phyloP scores from a whole-genome alignment of 2,797 vertebrate genomes.

The Glossophaga mutica region DNA sequence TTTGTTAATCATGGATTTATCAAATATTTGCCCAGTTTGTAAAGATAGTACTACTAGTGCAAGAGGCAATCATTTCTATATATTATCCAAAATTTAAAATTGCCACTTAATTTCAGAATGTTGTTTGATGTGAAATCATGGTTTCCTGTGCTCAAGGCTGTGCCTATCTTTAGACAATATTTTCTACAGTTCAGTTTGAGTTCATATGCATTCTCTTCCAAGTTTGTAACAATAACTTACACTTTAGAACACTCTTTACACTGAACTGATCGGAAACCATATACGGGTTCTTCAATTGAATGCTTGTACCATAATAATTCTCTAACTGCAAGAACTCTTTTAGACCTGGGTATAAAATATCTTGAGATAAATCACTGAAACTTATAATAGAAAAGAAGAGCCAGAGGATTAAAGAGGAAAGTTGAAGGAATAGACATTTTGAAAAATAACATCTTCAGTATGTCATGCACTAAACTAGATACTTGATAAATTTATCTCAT shows the following conservation, averaged over 20 bases:
- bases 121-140: background rate
- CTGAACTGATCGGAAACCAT: background rate
- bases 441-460: background rate
- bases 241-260: background rate
- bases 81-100: background rate
- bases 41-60: background rate
- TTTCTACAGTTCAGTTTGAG: background rate
- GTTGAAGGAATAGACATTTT: background rate
- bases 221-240: background rate
- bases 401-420: background rate
- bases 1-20: background rate
- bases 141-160: background rate
- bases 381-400: background rate
- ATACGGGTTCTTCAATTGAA: background rate
- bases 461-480: background rate
- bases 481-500: background rate
- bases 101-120: background rate
- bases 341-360: background rate
- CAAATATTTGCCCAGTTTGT: background rate
- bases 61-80: background rate
- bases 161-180: background rate
- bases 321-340: background rate
- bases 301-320: background rate
- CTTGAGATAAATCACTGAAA: background rate
- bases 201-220: background rate